Base-by-base conservation (phyloP, 2,113 vertebrate genomes). In the Datnioides undecimradiatus region DNA sequence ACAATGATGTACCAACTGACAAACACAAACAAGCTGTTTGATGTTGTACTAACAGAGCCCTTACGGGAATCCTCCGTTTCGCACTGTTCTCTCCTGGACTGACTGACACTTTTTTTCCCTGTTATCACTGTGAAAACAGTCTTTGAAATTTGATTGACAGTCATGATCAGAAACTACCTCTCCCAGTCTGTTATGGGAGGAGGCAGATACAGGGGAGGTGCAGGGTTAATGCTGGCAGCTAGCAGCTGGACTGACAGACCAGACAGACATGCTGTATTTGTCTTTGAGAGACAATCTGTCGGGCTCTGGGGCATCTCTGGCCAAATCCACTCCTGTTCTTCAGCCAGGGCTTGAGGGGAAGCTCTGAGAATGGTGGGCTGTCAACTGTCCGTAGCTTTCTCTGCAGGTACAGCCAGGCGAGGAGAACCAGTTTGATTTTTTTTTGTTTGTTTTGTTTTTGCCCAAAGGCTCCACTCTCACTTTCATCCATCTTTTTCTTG, bases 121-220 rank as follows among this genome's bases (percentile, higher is more conserved):
- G 52, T 75, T 70, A 41, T 85, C 62, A 73, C 73, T n/a, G 21
- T 11, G 38, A 76, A 70, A 75, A 21, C 31, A 72, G 55, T 43
- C 41, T 87, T 80, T 81, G 76, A 78, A 75, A 84, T 73, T 27
- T 87, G 88, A 93, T 77, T 79, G 90, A 79, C 85, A 78, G 55
- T 21, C 1, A 0, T 46, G 74, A 77, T 88, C 82, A 81, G 81
- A 78, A 73, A 59, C 16, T 33, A 71, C 68, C 62, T 67, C 51
- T 46, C 57, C 27, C 29, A 0, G 64, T 62, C 34, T 77, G 77
- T 83, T 83, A 41, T 40, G 70, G 62, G 71, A 60, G 52, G 52
- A 78, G 51, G 69, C 59, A 48, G 65, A 62, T 25, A 21, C 23
- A 5, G 23, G 10, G 62, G 41, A 34, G 46, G 57, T 0, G 13